phyloP scores from a whole-genome alignment of 1,140 invertebrate genomes.

The Matsumurasca onukii region DNA sequence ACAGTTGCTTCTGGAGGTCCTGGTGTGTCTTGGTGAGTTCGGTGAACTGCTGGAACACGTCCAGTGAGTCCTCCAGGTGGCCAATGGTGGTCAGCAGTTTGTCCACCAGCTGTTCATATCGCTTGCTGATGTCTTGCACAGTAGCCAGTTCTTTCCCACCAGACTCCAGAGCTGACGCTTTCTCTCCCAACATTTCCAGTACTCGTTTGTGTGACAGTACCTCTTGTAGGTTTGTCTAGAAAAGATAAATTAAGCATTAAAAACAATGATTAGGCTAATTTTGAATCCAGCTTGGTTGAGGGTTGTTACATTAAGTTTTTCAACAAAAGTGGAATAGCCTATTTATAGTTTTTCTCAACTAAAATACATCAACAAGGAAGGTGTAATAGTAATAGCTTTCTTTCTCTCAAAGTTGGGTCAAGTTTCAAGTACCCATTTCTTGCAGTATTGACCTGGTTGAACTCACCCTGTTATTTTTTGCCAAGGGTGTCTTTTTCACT shows the following conservation, averaged over 20 bases:
- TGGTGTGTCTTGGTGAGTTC: slow-evolving; percentile 82
- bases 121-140: slow-evolving; percentile 61
- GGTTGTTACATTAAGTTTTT: neutral
- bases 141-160: slow-evolving; percentile 59
- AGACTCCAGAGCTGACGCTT: slow-evolving; percentile 67
- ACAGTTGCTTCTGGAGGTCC: slow-evolving; percentile 85
- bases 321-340: no score
- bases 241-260: slow-evolving; percentile 1
- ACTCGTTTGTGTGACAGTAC: slow-evolving; percentile 86
- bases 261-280: neutral
- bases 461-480: no score
- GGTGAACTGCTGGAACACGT: slow-evolving; percentile 79
- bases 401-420: no score
- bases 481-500: no score
- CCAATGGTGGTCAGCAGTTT: slow-evolving; percentile 62
- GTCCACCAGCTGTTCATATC: slow-evolving; percentile 70
- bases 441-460: no score
- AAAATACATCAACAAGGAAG: no score
- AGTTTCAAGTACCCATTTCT: no score
- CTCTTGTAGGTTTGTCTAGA: slow-evolving; percentile 78
- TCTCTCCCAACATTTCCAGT: slow-evolving; percentile 86
- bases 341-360: no score
- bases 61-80: slow-evolving; percentile 71
- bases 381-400: no score
- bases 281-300: neutral